A percentile compares a stretch with the other conserved stretches of the same genome.
phyloP scores from a whole-genome alignment of 2,888 invertebrate genomes.

The Agrochola macilenta region DNA sequence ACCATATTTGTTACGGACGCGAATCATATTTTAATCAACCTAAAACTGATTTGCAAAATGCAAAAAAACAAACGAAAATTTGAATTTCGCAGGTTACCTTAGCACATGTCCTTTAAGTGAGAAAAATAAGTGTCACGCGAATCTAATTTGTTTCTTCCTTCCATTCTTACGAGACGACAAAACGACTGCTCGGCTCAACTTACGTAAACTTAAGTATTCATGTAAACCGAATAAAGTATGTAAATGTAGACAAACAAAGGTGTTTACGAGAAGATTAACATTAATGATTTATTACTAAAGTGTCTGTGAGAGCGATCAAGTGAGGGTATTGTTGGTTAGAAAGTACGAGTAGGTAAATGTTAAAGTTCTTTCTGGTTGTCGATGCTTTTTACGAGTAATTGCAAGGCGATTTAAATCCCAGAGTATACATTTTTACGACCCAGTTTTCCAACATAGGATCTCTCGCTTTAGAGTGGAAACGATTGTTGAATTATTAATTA shows the following conservation, averaged over 20 bases:
- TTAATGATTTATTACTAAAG: conserved; percentile 62
- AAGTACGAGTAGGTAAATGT: neutral
- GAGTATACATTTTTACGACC: too few relatives aligned
- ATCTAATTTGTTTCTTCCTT: neutral
- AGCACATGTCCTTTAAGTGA: too few relatives aligned
- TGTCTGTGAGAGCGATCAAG: conserved; percentile 17
- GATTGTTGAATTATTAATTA: too few relatives aligned
- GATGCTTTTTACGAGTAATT: too few relatives aligned
- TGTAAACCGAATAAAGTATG: conserved; percentile 47
- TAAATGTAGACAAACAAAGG: conserved; percentile 61
- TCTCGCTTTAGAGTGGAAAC: neutral
- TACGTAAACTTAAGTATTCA: conserved; percentile 55
- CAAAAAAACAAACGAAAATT: too few relatives aligned
- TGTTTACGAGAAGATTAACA: conserved; percentile 61
- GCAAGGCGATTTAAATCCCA: neutral
- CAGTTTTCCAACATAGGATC: too few relatives aligned
- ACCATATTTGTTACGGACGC: too few relatives aligned
- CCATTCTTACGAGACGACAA: neutral
- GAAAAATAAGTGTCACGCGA: neutral
- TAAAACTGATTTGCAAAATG: too few relatives aligned
- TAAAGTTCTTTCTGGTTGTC: neutral
- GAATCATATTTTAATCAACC: too few relatives aligned
- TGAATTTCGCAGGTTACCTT: too few relatives aligned
- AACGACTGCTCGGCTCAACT: neutral
- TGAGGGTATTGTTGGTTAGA: conserved; percentile 3